These are phyloP conservation scores for Chrysolina oricalcia DNA, from an alignment of 2,888 invertebrate genomes.

Conservation along the genomic window DNA sequence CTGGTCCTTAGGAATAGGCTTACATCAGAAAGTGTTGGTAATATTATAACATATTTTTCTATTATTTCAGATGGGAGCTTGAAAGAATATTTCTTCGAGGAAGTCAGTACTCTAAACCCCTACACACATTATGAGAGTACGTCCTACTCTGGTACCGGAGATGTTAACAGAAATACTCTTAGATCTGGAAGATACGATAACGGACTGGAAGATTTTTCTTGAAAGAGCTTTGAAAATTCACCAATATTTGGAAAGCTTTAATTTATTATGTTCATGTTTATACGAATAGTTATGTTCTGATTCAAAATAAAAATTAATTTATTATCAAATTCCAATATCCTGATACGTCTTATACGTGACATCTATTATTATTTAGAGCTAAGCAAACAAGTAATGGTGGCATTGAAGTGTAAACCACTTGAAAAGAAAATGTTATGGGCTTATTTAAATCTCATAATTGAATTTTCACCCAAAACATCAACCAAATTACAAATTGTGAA, in stretches of 20 bases:
- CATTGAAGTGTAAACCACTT: no score
- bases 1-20: no score
- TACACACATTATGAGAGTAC: slow-evolving; percentile 50
- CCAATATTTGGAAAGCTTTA: neutral
- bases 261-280: neutral
- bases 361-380: no score
- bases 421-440: no score
- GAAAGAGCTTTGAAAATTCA: neutral
- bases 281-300: neutral
- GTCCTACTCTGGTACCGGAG: slow-evolving; percentile 45
- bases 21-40: no score
- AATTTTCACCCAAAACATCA: no score
- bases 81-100: slow-evolving; percentile 55
- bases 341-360: no score
- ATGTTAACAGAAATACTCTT: neutral
- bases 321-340: no score
- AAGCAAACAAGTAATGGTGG: no score
- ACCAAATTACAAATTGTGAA: no score
- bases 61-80: slow-evolving; percentile 52
- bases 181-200: slow-evolving; percentile 10
- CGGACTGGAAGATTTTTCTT: neutral
- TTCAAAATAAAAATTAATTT: no score
- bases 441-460: no score
- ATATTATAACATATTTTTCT: neutral
- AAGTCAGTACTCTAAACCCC: slow-evolving; percentile 49